Base-by-base conservation (phyloP, 2,797 vertebrate genomes). In the Myotis pilosus region DNA sequence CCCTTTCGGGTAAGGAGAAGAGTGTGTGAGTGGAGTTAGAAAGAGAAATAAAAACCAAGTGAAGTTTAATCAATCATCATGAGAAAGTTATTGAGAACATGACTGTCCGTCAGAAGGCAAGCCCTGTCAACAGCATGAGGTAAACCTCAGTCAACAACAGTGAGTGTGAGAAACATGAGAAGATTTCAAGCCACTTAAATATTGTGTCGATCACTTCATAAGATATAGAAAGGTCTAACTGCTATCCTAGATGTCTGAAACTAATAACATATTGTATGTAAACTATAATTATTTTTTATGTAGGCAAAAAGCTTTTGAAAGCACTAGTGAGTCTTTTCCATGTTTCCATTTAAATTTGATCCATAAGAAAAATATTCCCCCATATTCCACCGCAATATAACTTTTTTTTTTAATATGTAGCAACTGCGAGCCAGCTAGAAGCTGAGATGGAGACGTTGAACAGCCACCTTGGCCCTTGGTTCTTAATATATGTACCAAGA, bases 321-420 rank as follows among this genome's bases (percentile, higher is more conserved):
- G 51, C 53, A 74, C n/a, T 13, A 36, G 13, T 38, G 38, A 92
- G 15, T 80, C 25, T 92, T 87, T 95, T 23, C 69, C 85, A 92
- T n/a, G 36, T 89, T 94, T 93, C 36, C 71, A 80, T 69, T 49
- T 69, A 80, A 30, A 6, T 51, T 89, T 28, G 49, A 68, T 51
- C 66, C 69, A 51, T 49, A 87, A 95, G 75, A 47, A 95, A 95
- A 95, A 89, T 75, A 76, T 81, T 78, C 30, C 17, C 10, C 16
- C 55, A 12, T 68, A 68, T 88, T 89, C 49, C 84, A 81, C 12
- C 87, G 94, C 51, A 92, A 92, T 96, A 84, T 38, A 75, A 86
- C 28, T 47, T 62, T 62, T 94, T 85, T 71, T 94, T 82, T 93
- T 17, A 71, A 84, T 57, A 68, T 17, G n/a, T 25, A 82, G 47